Evolutionary conservation across 1,140 invertebrate genomes (phyloP), one percentile per base, ranked within the genome.

Genomic region (Subanguina moxae): DNA sequence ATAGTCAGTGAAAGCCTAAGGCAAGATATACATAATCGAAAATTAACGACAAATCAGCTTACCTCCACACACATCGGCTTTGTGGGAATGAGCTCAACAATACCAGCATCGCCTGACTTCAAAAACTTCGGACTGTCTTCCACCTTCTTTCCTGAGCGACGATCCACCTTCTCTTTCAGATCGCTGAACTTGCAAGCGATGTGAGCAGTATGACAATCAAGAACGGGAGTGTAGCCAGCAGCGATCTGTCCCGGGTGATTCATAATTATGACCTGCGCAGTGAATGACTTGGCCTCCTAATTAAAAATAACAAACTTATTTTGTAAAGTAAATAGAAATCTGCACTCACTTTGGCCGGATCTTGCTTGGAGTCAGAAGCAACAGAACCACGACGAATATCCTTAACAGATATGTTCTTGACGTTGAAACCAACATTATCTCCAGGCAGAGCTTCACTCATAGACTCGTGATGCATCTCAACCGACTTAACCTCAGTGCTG

Each of bases 391-490:
- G 90, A 83, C 92, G 89, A 83, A 97, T 86, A 84, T 98, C 94
- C 68, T 98, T 98, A 42, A 97, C 92, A 3, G 94, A 94, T n/a
- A 5, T 91, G 88, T 96, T 97, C 88, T 97, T 97, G 3, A 97
- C 91, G 87, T 97, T 97, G 87, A 97, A 97, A 81, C 94, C 94
- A 78, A 98, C 94, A 83, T 97, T 98, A 87, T 97, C 94, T 71
- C 75, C 76, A 63, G 94, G 94, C 68, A 92, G 87, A 76, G 94
- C 94, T 83, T 97, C 93, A 58, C 88, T 85, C 43, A 98, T 86
- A 62, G 93, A 90, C 86, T 96, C 94, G 62, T 63, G 62, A 84
- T 98, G 94, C 94, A 97, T 98, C 86, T 98, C 27, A n/a, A 98
- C 94, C 19, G 94, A 97, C 84, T 98, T 97, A 11, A 97, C 94